These are phyloP conservation scores for Helicoverpa zea DNA, from an alignment of 1,140 invertebrate species.

Conservation along the genomic window DNA sequence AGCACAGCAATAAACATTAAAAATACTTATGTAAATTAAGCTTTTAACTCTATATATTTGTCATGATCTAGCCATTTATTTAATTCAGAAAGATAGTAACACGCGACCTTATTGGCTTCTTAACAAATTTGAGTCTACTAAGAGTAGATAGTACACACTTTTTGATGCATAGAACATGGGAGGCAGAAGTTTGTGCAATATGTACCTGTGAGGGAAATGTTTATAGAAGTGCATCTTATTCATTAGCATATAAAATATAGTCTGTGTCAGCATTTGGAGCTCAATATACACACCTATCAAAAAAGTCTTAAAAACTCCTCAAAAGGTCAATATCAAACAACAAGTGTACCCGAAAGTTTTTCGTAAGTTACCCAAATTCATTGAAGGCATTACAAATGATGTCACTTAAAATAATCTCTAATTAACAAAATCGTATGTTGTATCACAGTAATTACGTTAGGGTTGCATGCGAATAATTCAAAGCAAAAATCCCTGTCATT, in stretches of 20 bases:
- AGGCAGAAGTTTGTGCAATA: conserved; percentile 20
- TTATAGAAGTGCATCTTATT: no score
- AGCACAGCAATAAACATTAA: conserved; percentile 32
- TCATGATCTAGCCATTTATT: conserved; percentile 24
- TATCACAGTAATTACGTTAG: conserved; percentile 23
- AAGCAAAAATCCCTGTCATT: conserved; percentile 41
- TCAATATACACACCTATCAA: no score
- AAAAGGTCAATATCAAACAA: no score
- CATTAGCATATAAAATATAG: no score
- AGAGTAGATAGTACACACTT: conserved; percentile 14
- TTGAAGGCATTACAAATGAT: background rate
- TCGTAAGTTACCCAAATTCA: no score
- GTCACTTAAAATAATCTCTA: background rate
- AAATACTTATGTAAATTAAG: conserved; percentile 44
- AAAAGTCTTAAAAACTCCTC: no score
- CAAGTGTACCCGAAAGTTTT: no score
- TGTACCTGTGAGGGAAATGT: background rate
- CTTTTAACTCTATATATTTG: conserved; percentile 33
- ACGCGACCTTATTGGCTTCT: conserved; percentile 19
- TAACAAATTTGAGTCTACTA: conserved; percentile 8
- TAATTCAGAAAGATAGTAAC: conserved; percentile 24
- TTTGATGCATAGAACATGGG: background rate
- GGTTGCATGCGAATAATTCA: conserved; percentile 25
- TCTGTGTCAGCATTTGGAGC: no score
- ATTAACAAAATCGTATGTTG: conserved; percentile 1